Conservation (phyloP, 1,140 invertebrate genomes). For the Pseudomyrmex cubaensis region DNA sequence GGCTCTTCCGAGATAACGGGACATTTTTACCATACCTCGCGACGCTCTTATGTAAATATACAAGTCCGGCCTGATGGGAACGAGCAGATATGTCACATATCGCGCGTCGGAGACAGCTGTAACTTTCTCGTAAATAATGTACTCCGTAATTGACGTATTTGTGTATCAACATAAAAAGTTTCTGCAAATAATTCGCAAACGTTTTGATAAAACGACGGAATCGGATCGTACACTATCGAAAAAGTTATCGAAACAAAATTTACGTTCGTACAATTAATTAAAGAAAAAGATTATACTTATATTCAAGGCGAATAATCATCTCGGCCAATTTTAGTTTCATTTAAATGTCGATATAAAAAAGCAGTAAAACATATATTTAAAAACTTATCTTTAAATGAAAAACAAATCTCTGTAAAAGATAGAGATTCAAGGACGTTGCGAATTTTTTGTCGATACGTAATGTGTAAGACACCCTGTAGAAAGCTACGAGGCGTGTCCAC, state of each 20-base stretch:
- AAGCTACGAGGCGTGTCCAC: constrained; percentile 69
- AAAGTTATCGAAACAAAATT: not conserved
- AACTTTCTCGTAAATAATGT: constrained; percentile 36
- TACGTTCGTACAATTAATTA: not conserved
- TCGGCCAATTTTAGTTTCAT: too few species aligned
- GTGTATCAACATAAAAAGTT: not conserved
- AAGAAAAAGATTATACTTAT: too few species aligned
- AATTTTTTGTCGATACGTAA: not conserved
- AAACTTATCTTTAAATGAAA: too few species aligned
- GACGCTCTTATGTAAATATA: constrained; percentile 39
- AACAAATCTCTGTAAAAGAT: too few species aligned
- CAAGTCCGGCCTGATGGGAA: constrained; percentile 4
- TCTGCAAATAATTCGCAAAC: not conserved
- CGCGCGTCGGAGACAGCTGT: not conserved
- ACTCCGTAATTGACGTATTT: not conserved
- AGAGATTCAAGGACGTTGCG: not conserved
- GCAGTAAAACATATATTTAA: too few species aligned
- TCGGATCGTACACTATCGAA: not conserved
- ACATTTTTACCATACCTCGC: constrained; percentile 45
- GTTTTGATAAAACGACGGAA: not conserved
- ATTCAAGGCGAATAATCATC: too few species aligned
- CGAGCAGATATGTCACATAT: not conserved
- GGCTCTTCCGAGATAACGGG: constrained; percentile 37
- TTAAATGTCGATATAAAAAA: too few species aligned
- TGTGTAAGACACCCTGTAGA: constrained; percentile 64